Evolutionary conservation across 2,797 vertebrate species (phyloP).

Genomic region (Micrastur ruficollis): DNA sequence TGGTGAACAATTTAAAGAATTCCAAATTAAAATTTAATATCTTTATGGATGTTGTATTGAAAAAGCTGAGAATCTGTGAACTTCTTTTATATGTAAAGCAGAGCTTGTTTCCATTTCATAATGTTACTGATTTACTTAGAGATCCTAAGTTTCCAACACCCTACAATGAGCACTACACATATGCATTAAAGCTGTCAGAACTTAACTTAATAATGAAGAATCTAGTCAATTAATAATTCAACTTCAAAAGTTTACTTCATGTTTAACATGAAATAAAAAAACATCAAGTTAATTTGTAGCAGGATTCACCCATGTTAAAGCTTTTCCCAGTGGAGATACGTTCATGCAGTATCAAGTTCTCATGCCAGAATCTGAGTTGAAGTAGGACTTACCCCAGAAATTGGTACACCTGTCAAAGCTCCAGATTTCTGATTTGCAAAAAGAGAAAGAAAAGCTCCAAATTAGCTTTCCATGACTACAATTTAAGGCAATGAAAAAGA

Average conservation of each 20-base stretch:
- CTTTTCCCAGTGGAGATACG: background rate
- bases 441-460: constrained; percentile 17
- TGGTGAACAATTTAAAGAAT: background rate
- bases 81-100: background rate
- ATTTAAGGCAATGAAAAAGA: background rate
- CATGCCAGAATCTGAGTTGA: background rate
- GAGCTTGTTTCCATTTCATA: background rate
- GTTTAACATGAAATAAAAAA: background rate
- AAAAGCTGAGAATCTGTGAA: background rate
- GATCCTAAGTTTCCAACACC: background rate
- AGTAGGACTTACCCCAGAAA: constrained; percentile 90
- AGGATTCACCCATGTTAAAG: background rate
- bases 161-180: background rate
- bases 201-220: background rate
- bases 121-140: background rate
- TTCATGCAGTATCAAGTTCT: background rate
- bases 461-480: background rate
- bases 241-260: background rate
- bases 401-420: constrained; percentile 90
- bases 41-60: background rate
- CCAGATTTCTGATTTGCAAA: constrained; percentile 86
- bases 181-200: background rate
- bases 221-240: background rate
- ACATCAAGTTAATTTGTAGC: background rate
- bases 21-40: background rate